Percentiles rank a stretch among this genome's conserved stretches.
Evolutionary conservation across 1,140 invertebrate species (phyloP).

Genomic region (Bombus difficillimus): DNA sequence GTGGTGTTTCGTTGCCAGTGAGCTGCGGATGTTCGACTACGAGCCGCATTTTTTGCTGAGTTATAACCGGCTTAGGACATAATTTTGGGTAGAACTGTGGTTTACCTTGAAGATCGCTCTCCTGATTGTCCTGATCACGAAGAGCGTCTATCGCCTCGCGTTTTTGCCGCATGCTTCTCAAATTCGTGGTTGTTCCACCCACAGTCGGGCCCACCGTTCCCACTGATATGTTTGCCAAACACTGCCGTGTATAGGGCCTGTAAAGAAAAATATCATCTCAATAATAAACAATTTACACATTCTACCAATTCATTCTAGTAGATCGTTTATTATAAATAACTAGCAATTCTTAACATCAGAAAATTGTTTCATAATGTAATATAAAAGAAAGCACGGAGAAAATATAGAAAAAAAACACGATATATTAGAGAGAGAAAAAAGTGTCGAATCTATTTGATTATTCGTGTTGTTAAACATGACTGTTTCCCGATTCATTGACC

Average conservation of each 20-base stretch:
- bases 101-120: constrained; percentile 77
- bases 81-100: constrained; percentile 72
- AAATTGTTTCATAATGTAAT: not conserved
- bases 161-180: constrained; percentile 71
- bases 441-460: not conserved
- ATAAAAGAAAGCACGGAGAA: not conserved
- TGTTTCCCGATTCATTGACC: constrained; percentile 72
- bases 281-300: not conserved
- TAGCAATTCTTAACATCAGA: not conserved
- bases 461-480: constrained; percentile 17
- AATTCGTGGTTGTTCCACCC: constrained; percentile 65
- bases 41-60: constrained; percentile 59
- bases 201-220: constrained; percentile 74
- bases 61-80: constrained; percentile 68
- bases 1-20: constrained; percentile 52
- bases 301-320: too few species aligned
- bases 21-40: constrained; percentile 55
- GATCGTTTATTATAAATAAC: not conserved
- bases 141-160: constrained; percentile 72
- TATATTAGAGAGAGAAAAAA: not conserved
- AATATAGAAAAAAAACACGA: too few species aligned
- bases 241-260: constrained; percentile 78
- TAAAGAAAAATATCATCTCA: not conserved
- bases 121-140: constrained; percentile 78
- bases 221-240: constrained; percentile 76